Base-by-base conservation (phyloP, 2,888 invertebrate genomes). In the Cephus pulcher region DNA sequence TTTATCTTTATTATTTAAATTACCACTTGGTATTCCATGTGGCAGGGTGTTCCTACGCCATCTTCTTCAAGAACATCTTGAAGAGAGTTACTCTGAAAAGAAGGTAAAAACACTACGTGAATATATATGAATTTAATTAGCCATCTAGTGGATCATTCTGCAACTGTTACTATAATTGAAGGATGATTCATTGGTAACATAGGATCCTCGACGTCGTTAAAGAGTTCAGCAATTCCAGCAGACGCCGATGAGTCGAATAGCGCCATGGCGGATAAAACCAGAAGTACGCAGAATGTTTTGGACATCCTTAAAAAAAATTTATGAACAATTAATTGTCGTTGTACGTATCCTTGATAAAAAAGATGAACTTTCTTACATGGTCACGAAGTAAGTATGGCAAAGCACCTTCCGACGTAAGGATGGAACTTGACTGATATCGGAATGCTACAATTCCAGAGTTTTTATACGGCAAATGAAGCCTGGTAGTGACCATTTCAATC, bases 11-110 rank as follows among this genome's bases (percentile, higher is more conserved):
- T 33, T 32, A 56, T 32, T 73, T 32, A 73, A 70, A 33, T 81
- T 69, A 81, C 82, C 71, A 80, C 80, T 80, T 82, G 78, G 74
- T 79, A 79, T 74, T 82, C 80, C n/a, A 81, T 76, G 40, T 78
- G 78, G 56, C 82, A 82, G 56, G 77, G 74, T 12, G 35, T 68
- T 40, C 70, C 77, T 37, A 34, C 75, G 34, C 34, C 56, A 73
- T 76, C 74, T 23, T 75, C 76, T 68, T 70, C 33, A 15, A 75
- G 33, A 56, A 34, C 71, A 30, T 76, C 76, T 69, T 56, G 75
- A 11, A 79, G 23, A 30, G 74, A 78, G 71, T 80, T 74, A 23
- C 69, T 30, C 80, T 80, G 76, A n/a, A 76, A 23, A 73, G 23
- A 40, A 6, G 40, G 40, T 34, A 34, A 9, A 4, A 30, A 35